These are phyloP conservation scores for Coptotermes formosanus DNA, from an alignment of 1,140 invertebrate species.

Conservation along the genomic window DNA sequence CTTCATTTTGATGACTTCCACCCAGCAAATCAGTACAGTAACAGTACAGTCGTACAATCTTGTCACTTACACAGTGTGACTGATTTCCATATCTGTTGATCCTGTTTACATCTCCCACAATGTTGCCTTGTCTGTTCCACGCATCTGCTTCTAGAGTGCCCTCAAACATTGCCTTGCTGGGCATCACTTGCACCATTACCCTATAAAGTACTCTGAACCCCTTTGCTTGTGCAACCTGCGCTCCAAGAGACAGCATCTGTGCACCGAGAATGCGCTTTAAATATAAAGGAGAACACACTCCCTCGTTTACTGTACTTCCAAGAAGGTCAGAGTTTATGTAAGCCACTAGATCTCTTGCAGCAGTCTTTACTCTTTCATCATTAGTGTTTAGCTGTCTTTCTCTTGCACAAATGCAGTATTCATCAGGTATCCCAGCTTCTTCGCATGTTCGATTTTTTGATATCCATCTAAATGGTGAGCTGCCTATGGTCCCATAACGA, in stretches of 20 bases:
- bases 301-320: not conserved
- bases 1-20: not conserved
- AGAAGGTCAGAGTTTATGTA: conserved; percentile 33
- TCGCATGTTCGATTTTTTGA: conserved; percentile 48
- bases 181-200: conserved; percentile 40
- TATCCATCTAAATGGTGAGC: conserved; percentile 42
- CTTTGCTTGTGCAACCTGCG: not conserved
- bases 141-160: conserved; percentile 39
- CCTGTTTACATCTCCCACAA: conserved; percentile 41
- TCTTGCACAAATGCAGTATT: conserved; percentile 52
- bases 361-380: conserved; percentile 32
- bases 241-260: conserved; percentile 24
- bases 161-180: conserved; percentile 44
- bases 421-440: conserved; percentile 49
- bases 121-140: conserved; percentile 38
- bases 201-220: conserved; percentile 39
- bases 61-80: conserved; percentile 41
- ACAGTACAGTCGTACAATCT: conserved; percentile 42
- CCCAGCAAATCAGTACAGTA: conserved; percentile 37
- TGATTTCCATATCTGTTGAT: conserved; percentile 43
- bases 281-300: conserved; percentile 37
- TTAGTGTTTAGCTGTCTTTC: conserved; percentile 35
- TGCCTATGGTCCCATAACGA: conserved; percentile 31
- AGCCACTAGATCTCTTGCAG: conserved; percentile 30
- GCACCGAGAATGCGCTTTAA: conserved; percentile 40